phyloP scores from a whole-genome alignment of 2,888 invertebrate genomes.

The Drosophila suboccidentalis region DNA sequence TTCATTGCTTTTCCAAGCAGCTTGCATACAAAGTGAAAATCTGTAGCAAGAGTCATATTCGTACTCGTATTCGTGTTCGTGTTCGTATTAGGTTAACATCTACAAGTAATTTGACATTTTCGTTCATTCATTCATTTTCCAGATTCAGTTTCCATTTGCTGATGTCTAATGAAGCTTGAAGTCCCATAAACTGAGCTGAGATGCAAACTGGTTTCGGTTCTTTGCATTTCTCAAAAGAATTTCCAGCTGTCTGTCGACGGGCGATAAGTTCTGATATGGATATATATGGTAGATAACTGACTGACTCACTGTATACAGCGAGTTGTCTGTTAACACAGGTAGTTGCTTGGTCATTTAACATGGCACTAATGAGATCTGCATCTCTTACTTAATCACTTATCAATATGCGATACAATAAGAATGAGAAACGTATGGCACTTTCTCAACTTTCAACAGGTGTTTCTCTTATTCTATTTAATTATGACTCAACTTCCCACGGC shows the following conservation, averaged over 20 bases:
- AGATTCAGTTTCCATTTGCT: conserved; percentile 17
- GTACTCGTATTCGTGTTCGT: too few species aligned
- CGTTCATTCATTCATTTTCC: conserved; percentile 21
- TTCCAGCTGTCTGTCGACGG: conserved; percentile 46
- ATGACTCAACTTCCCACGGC: not conserved
- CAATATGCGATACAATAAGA: conserved; percentile 6
- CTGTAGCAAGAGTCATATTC: conserved; percentile 21
- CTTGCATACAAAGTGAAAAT: conserved; percentile 57
- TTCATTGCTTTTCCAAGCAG: conserved; percentile 62
- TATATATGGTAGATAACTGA: conserved; percentile 55
- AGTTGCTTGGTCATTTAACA: conserved; percentile 35
- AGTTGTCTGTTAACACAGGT: conserved; percentile 57
- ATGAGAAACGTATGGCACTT: conserved; percentile 10
- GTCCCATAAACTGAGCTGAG: conserved; percentile 21
- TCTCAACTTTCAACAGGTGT: not conserved
- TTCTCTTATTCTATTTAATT: conserved; percentile 4
- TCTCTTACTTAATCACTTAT: conserved; percentile 1
- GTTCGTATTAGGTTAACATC: conserved; percentile 33
- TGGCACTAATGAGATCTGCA: conserved; percentile 17
- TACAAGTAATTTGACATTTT: conserved; percentile 43
- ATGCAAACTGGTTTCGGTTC: conserved; percentile 58
- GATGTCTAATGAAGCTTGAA: conserved; percentile 62
- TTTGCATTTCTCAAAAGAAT: conserved; percentile 20
- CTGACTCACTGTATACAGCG: conserved; percentile 26
- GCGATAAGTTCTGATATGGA: conserved; percentile 65